These are phyloP conservation scores for Yponomeuta sedellus DNA, from an alignment of 2,888 invertebrate species.

Conservation along the genomic window DNA sequence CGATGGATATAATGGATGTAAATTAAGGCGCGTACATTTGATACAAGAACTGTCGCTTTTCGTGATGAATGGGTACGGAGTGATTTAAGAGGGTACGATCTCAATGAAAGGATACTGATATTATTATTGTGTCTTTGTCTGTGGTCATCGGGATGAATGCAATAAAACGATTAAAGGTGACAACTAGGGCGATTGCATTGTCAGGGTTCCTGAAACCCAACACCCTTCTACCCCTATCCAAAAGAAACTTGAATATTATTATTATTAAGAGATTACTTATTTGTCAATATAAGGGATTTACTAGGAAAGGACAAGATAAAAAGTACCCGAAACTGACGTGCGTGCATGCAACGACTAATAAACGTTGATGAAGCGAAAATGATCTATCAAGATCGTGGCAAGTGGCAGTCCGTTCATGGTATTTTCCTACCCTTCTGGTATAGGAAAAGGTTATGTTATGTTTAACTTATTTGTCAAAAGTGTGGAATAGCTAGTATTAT, in stretches of 20 bases:
- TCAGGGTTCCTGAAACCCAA: not conserved
- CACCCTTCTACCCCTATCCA: not conserved
- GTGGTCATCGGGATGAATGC: conserved; percentile 36
- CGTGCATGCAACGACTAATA: no score
- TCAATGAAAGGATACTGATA: conserved; percentile 46
- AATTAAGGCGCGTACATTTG: conserved; percentile 34
- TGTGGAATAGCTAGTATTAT: no score
- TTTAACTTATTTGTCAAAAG: no score
- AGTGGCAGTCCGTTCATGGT: no score
- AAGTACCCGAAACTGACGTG: no score
- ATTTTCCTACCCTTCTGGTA: no score
- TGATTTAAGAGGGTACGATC: conserved; percentile 64
- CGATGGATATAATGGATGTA: conserved; percentile 21
- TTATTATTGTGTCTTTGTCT: conserved; percentile 37
- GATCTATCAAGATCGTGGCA: no score
- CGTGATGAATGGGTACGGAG: conserved; percentile 60
- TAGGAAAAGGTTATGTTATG: no score
- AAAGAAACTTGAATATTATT: not conserved
- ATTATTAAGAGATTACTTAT: no score
- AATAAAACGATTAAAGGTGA: conserved; percentile 59
- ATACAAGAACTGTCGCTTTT: conserved; percentile 48
- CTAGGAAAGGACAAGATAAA: no score
- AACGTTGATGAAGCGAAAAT: no score
- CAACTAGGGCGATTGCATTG: conserved; percentile 12
- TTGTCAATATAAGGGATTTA: no score